phyloP scores from a whole-genome alignment of 1,140 invertebrate species.

The Drosophila ananassae region DNA sequence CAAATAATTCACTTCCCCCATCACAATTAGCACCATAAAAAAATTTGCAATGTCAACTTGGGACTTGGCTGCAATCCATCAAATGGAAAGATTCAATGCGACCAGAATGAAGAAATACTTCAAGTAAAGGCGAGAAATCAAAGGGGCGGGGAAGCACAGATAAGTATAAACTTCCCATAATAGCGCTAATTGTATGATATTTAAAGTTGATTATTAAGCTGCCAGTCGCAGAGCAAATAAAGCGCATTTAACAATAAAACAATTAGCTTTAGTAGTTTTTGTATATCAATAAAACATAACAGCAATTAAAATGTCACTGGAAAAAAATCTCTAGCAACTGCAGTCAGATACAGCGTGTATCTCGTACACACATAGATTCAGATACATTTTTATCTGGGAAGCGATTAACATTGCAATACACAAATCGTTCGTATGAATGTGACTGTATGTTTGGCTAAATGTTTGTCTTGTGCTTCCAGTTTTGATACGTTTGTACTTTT shows the following conservation, averaged over 20 bases:
- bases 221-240: constrained; percentile 70
- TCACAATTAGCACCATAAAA: constrained; percentile 27
- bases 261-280: constrained; percentile 79
- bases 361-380: constrained; percentile 22
- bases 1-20: constrained; percentile 35
- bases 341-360: constrained; percentile 6
- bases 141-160: not conserved
- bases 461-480: constrained; percentile 32
- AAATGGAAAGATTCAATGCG: constrained; percentile 38
- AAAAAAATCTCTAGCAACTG: constrained; percentile 64
- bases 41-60: constrained; percentile 45
- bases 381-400: constrained; percentile 27
- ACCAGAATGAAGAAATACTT: constrained; percentile 18
- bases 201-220: constrained; percentile 79
- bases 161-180: constrained; percentile 63
- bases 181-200: constrained; percentile 76
- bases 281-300: constrained; percentile 82
- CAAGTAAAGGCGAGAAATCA: not conserved
- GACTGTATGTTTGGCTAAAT: constrained; percentile 5
- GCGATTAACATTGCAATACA: constrained; percentile 63
- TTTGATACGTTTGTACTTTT: constrained; percentile 14
- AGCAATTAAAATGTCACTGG: constrained; percentile 81
- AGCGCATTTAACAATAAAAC: constrained; percentile 80
- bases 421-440: constrained; percentile 17
- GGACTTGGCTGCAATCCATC: constrained; percentile 34